Evolutionary conservation across 2,797 vertebrate species (phyloP), one percentile per base, ranked within the genome.

Genomic region (Chelidonichthys spinosus): DNA sequence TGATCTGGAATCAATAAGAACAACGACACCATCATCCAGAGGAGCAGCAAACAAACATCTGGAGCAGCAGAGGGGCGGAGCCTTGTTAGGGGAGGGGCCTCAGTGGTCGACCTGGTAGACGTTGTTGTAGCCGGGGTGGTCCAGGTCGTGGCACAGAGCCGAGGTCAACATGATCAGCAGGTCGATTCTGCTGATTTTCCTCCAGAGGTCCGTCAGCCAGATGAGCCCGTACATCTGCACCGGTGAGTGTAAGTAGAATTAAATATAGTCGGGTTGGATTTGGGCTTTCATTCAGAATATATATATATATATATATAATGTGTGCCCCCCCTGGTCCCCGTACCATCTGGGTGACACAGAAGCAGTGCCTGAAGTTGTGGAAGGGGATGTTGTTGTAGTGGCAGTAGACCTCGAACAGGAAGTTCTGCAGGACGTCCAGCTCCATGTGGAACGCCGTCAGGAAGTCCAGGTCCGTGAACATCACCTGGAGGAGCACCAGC

Each of bases 341-440:
- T 74, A 91, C 88, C 97, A 98, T 98, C 94, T 98, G 97, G 0
- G 96, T 94, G 76, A 98, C 96, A 0, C 96, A 98, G 94, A 99
- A 98, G 90, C 97, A 97, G 90, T 98, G 97, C 39, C 96, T 94
- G 91, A 98, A 98, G 89, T 98, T 98, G 89, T 98, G 97, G 91
- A 98, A 98, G 5, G 97, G 96, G 87, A 98, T 98, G 92, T 94
- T 94, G 9, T 97, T 94, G 92, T 97, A 98, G 86, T 98, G 89
- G 56, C 85, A 62, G 85, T 78, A 88, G 5, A 90, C 89, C 79
- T 91, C 66, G 15, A 90, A 92, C 81, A 92, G 88, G 85, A 91
- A 90, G 84, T 83, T 93, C 84, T 93, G 92, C 66, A 93, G 89
- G 5, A 91, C 81, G 1, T 90, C 68, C 71, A 82, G 76, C 74